Evolutionary conservation across 2,797 vertebrate genomes (phyloP).

Genomic region (Sebastes reedi): DNA sequence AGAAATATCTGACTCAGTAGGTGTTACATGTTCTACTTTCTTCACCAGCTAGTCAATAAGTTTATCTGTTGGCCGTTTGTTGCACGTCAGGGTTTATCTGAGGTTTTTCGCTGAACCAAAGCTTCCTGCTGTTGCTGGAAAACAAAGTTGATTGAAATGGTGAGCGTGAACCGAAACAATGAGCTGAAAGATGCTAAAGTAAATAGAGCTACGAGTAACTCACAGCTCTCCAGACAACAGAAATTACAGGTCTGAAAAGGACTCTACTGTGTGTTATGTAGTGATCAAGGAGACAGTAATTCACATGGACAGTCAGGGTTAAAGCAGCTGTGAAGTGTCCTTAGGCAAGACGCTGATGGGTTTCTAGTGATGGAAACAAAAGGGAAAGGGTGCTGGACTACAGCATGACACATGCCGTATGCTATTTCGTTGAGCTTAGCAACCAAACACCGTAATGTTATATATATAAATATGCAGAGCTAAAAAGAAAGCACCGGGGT

Average conservation of each 20-base stretch:
- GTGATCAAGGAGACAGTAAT: not conserved
- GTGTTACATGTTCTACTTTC: not conserved
- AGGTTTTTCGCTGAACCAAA: not conserved
- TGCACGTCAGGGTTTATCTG: not conserved
- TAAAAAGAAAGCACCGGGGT: not conserved
- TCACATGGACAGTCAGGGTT: not conserved
- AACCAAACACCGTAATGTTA: not conserved
- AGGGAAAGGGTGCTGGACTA: not conserved
- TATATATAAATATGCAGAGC: not conserved
- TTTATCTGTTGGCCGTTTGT: not conserved
- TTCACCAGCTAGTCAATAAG: not conserved
- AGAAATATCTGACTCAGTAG: not conserved
- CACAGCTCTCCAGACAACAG: not conserved
- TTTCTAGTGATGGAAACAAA: not conserved
- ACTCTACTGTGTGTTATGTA: not conserved
- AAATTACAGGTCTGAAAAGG: not conserved
- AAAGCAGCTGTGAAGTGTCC: not conserved
- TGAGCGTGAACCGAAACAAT: not conserved
- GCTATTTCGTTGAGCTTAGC: not conserved
- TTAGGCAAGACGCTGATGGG: not conserved
- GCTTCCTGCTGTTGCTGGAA: not conserved
- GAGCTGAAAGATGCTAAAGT: not conserved
- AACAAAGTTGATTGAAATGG: not conserved
- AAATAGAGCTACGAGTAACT: not conserved
- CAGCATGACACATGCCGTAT: not conserved